Evolutionary conservation across 1,140 invertebrate species (phyloP).

Genomic region (Diabrotica virgifera): DNA sequence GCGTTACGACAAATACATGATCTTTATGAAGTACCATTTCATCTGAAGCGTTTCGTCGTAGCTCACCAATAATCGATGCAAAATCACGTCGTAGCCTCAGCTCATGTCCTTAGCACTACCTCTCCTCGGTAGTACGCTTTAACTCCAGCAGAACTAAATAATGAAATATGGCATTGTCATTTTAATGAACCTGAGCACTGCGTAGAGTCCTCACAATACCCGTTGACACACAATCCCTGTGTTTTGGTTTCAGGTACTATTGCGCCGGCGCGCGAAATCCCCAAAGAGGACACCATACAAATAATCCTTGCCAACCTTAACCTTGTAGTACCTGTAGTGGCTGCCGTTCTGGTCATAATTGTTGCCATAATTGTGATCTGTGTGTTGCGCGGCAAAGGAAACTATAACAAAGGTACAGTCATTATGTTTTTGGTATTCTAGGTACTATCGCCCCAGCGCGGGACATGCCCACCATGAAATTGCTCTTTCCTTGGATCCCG

Average conservation of each 20-base stretch:
- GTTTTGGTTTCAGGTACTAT: slow-evolving; percentile 83
- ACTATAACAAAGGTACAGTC: slow-evolving; percentile 75
- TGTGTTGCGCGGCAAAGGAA: slow-evolving; percentile 77
- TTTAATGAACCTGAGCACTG: slow-evolving; percentile 13
- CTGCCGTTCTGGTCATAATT: slow-evolving; percentile 86
- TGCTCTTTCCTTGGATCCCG: slow-evolving; percentile 75
- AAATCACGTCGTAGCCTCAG: too few relatives aligned
- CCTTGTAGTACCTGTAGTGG: slow-evolving; percentile 90
- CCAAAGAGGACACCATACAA: slow-evolving; percentile 78
- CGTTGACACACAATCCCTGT: slow-evolving; percentile 29
- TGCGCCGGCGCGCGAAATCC: slow-evolving; percentile 82
- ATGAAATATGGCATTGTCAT: slow-evolving; percentile 8
- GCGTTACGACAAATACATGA: too few relatives aligned
- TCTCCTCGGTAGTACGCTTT: neutral
- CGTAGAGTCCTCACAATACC: slow-evolving; percentile 8
- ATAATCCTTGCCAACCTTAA: slow-evolving; percentile 84
- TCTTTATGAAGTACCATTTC: too few relatives aligned
- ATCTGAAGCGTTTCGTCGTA: too few relatives aligned
- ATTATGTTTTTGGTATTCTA: slow-evolving; percentile 49
- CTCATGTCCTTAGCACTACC: too few relatives aligned
- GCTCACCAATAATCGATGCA: too few relatives aligned
- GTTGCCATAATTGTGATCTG: slow-evolving; percentile 88
- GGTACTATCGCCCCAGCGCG: slow-evolving; percentile 75
- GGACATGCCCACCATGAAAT: slow-evolving; percentile 56
- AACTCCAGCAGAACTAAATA: neutral